Evolutionary conservation across 2,797 vertebrate genomes (phyloP).

Genomic region (Cossypha polioptera): DNA sequence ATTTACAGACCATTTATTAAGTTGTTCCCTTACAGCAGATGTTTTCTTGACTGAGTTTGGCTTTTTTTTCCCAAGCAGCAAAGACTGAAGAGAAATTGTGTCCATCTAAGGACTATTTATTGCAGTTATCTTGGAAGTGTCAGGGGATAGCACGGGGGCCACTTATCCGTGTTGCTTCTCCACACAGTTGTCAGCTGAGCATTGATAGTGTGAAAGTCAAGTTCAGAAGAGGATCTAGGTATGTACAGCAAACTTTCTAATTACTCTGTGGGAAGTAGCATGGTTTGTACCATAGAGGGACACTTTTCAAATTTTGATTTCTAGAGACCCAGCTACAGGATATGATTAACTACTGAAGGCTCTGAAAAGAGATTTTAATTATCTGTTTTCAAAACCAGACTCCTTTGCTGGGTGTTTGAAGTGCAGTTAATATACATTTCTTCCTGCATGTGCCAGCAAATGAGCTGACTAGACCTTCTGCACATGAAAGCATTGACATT

Average conservation of each 20-base stretch:
- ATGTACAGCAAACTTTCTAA: not conserved
- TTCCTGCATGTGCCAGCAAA: not conserved
- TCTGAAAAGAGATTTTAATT: not conserved
- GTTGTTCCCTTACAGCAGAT: not conserved
- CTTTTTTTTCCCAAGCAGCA: constrained; percentile 13
- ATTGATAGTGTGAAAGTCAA: constrained; percentile 43
- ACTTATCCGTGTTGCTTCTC: not conserved
- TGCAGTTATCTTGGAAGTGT: constrained; percentile 7
- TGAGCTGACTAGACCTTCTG: not conserved
- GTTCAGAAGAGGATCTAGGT: constrained; percentile 48
- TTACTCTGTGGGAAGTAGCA: not conserved
- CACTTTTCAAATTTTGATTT: not conserved
- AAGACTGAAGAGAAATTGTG: constrained; percentile 56
- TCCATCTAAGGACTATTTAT: constrained; percentile 65
- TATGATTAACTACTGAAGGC: not conserved
- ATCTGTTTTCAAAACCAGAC: not conserved
- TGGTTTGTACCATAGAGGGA: not conserved
- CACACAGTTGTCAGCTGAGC: constrained; percentile 45
- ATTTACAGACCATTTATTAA: not conserved
- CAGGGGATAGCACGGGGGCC: constrained; percentile 26
- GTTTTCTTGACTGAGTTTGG: not conserved
- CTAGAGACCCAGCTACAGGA: not conserved
- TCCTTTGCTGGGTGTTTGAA: not conserved
- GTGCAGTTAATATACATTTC: not conserved
- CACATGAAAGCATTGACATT: not conserved